Evolutionary conservation across 2,113 vertebrate genomes (phyloP).

Genomic region (Heterotilapia buettikoferi): DNA sequence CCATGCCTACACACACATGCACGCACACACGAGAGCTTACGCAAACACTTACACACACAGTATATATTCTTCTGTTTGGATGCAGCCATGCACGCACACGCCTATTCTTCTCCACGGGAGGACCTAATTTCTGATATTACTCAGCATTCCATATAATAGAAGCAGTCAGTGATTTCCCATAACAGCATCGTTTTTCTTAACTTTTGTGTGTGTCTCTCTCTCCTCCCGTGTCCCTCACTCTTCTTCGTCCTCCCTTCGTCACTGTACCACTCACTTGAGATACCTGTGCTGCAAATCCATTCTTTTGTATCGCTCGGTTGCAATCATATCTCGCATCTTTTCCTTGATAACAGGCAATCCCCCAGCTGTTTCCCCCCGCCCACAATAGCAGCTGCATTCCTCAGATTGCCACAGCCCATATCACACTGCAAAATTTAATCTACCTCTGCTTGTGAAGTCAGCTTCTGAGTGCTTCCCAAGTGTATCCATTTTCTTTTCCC

Average conservation of each 20-base stretch:
- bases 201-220: not conserved
- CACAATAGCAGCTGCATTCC: not conserved
- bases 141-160: not conserved
- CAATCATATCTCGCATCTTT: slow-evolving; percentile 43
- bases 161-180: not conserved
- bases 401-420: slow-evolving; percentile 21
- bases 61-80: not conserved
- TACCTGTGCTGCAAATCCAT: slow-evolving; percentile 24
- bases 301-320: slow-evolving; percentile 24
- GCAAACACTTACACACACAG: slow-evolving; percentile 6
- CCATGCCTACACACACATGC: not conserved
- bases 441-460: slow-evolving; percentile 3
- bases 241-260: not conserved
- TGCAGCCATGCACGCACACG: not conserved
- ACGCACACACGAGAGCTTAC: not conserved
- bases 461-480: not conserved
- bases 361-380: not conserved
- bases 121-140: not conserved
- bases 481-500: slow-evolving; percentile 24
- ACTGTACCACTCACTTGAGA: slow-evolving; percentile 30
- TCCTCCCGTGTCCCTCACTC: not conserved
- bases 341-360: slow-evolving; percentile 26
- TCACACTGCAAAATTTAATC: slow-evolving; percentile 41
- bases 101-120: not conserved
- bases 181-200: not conserved